A percentile compares a stretch with the other conserved stretches of the same genome.
These are phyloP conservation scores for Lepidocolaptes lacrymiger DNA, from an alignment of 2,797 vertebrate genomes.

Conservation along the genomic window DNA sequence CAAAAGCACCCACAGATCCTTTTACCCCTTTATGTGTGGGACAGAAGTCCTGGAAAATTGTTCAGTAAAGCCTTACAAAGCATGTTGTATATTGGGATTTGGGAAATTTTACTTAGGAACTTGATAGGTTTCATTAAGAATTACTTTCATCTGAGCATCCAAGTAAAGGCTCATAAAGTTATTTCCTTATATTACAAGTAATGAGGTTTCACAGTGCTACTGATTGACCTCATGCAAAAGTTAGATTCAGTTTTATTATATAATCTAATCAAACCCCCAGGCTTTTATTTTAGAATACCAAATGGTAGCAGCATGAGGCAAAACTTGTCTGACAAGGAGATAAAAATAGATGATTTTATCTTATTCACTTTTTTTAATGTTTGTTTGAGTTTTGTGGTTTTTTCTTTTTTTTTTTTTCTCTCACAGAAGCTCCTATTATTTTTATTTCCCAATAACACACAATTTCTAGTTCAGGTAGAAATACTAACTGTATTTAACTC, in stretches of 20 bases:
- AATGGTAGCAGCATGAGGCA: not conserved
- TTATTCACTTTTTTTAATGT: not conserved
- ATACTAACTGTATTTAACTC: not conserved
- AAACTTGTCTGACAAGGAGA: not conserved
- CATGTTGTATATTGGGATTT: rapidly evolving
- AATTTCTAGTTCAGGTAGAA: not conserved
- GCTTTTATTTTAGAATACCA: not conserved
- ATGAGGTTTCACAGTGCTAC: not conserved
- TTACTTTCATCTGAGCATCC: not conserved
- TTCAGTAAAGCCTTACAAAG: not conserved
- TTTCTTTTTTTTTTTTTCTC: not conserved
- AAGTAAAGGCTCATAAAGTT: not conserved
- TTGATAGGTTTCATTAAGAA: not conserved
- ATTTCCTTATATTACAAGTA: not conserved
- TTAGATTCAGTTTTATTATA: not conserved
- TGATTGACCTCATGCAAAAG: not conserved
- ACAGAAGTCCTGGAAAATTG: not conserved
- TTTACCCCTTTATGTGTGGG: rapidly evolving
- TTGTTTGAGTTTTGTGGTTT: not conserved
- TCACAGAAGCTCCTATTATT: not conserved
- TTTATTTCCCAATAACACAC: not conserved
- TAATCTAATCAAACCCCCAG: not conserved
- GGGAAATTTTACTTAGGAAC: not conserved
- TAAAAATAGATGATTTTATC: not conserved
- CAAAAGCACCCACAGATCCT: not conserved